Conservation (phyloP, 2,888 invertebrate genomes). For the Carpatolechia fugitivella region DNA sequence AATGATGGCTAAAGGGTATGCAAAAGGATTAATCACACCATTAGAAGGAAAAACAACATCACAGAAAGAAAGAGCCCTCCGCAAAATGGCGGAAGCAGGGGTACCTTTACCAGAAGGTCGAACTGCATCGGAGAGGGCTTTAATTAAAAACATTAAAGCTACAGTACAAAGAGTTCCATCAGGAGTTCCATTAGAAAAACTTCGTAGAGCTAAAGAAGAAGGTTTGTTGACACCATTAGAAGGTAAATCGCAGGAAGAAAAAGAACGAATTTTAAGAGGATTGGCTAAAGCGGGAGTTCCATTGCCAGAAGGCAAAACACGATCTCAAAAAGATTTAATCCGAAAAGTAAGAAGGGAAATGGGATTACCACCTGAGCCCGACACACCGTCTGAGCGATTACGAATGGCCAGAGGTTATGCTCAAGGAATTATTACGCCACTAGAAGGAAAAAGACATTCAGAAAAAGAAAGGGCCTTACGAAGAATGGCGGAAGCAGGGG, state of each 20-base stretch:
- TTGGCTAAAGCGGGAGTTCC: constrained; percentile 22
- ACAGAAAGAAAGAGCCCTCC: constrained; percentile 33
- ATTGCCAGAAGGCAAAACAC: constrained; percentile 27
- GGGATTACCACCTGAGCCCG: constrained; percentile 27
- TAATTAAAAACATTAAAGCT: constrained; percentile 11
- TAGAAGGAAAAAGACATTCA: constrained; percentile 28
- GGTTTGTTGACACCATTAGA: constrained; percentile 28
- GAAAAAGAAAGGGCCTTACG: constrained; percentile 33
- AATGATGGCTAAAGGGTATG: constrained; percentile 28
- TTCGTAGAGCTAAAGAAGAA: constrained; percentile 28
- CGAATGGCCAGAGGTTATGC: constrained; percentile 29
- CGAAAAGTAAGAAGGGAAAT: constrained; percentile 25
- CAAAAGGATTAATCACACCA: constrained; percentile 29
- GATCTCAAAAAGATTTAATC: constrained; percentile 31
- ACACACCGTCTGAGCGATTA: constrained; percentile 26
- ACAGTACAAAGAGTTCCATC: background rate
- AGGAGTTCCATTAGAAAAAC: constrained; percentile 22
- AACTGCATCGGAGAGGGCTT: constrained; percentile 30
- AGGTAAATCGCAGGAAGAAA: constrained; percentile 26
- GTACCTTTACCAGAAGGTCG: constrained; percentile 36
- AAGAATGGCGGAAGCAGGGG: constrained; percentile 26
- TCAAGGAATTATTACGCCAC: constrained; percentile 29
- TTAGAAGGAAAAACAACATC: constrained; percentile 27
- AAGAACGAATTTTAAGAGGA: constrained; percentile 27
- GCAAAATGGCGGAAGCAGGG: constrained; percentile 26